phyloP scores from a whole-genome alignment of 2,113 vertebrate species.

The Delphinapterus leucas region DNA sequence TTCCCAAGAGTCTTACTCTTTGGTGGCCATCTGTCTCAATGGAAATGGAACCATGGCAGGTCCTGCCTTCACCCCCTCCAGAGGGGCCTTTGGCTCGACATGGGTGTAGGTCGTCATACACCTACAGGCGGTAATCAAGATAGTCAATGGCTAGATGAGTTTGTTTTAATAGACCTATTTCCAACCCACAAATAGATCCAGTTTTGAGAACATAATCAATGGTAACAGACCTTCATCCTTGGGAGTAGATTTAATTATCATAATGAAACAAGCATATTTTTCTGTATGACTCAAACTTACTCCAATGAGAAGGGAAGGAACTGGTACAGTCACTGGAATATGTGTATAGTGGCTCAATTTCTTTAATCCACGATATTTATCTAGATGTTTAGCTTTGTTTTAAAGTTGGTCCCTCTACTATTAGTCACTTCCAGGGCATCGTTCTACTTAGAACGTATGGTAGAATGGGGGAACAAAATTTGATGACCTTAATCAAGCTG shows the following conservation, averaged over 20 bases:
- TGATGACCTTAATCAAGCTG: conserved; percentile 39
- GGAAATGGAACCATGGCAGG: not conserved
- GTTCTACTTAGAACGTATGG: not conserved
- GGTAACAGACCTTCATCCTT: not conserved
- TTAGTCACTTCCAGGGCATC: not conserved
- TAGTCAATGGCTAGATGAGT: not conserved
- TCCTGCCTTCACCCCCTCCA: not conserved
- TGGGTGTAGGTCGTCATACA: not conserved
- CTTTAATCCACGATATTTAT: not conserved
- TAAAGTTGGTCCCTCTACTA: not conserved
- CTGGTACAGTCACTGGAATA: not conserved
- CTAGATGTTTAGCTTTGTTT: not conserved
- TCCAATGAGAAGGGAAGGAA: not conserved
- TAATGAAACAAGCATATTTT: not conserved
- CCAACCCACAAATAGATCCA: not conserved
- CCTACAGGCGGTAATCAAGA: not conserved
- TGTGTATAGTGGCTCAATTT: not conserved
- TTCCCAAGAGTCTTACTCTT: not conserved
- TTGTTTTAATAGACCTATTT: not conserved
- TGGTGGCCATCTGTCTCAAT: not conserved
- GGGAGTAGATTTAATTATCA: not conserved
- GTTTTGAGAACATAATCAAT: not conserved
- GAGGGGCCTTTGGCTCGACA: not conserved
- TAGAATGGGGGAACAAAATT: not conserved
- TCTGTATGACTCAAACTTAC: not conserved